Evolutionary conservation across 1,140 invertebrate species (phyloP).

Genomic region (Papilio dardanus): DNA sequence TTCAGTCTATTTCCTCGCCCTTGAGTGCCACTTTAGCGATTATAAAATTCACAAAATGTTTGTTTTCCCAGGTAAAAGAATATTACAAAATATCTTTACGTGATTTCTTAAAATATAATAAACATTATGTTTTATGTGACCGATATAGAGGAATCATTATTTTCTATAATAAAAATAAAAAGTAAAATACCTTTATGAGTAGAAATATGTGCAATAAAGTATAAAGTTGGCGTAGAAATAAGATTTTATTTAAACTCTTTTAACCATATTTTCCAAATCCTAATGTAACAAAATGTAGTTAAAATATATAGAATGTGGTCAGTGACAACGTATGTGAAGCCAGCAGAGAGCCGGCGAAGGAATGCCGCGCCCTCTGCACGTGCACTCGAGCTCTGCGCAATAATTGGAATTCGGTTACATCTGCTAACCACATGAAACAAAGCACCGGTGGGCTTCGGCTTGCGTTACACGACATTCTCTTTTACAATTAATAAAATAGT

Average conservation of each 20-base stretch:
- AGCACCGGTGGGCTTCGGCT: not conserved
- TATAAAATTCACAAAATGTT: constrained; percentile 19
- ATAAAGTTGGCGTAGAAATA: too few relatives aligned
- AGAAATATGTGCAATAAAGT: too few relatives aligned
- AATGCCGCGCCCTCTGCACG: not conserved
- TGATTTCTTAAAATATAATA: not conserved
- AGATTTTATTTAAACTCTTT: too few relatives aligned
- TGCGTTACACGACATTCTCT: not conserved
- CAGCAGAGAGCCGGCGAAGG: not conserved
- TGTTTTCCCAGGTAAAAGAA: constrained; percentile 13
- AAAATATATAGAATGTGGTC: not conserved
- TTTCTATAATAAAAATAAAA: not conserved
- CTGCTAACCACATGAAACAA: constrained; percentile 7
- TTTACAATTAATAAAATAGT: not conserved
- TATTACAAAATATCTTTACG: not conserved
- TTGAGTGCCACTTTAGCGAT: constrained; percentile 12
- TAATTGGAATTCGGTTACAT: constrained; percentile 18
- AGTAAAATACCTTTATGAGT: not conserved
- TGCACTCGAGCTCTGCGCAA: not conserved
- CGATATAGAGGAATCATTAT: not conserved
- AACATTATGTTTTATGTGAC: not conserved
- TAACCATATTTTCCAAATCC: not conserved
- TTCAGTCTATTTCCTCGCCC: constrained; percentile 9
- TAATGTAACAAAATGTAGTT: not conserved
- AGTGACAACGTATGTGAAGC: not conserved